phyloP scores from a whole-genome alignment of 2,888 invertebrate species.

The Yponomeuta evonymella region DNA sequence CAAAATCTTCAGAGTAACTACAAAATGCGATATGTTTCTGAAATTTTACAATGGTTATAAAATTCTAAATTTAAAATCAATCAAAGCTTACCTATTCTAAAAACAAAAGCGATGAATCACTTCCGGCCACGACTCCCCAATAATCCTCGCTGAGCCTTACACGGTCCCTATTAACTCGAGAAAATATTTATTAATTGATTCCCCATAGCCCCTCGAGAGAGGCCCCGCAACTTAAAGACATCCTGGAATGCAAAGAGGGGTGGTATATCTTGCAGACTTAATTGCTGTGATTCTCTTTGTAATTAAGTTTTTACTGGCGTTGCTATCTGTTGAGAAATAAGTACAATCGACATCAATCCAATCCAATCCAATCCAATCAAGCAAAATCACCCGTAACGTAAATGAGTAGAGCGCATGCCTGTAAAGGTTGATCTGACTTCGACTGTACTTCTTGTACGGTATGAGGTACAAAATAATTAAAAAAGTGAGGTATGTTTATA shows the following conservation, averaged over 20 bases:
- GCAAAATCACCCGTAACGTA: neutral
- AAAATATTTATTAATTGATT: conserved; percentile 2
- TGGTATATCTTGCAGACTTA: neutral
- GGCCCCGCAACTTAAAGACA: neutral
- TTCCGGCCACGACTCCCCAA: neutral
- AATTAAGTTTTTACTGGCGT: neutral
- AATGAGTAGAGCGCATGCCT: too few species aligned
- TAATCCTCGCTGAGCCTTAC: neutral
- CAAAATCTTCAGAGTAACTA: too few species aligned
- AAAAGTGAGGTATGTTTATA: too few species aligned
- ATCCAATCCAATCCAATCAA: too few species aligned
- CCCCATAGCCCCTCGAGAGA: neutral
- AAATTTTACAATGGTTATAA: too few species aligned
- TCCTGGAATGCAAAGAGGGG: neutral
- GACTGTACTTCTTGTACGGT: too few species aligned
- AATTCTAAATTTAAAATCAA: neutral
- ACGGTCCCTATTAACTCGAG: neutral
- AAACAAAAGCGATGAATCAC: neutral
- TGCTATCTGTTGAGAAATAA: neutral
- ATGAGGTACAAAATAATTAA: too few species aligned
- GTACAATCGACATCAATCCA: neutral
- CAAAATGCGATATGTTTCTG: too few species aligned
- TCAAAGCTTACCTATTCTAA: neutral
- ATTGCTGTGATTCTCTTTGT: neutral
- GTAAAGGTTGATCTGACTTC: too few species aligned